Base-by-base conservation (phyloP, 2,113 vertebrate species). In the Antechinus flavipes region DNA sequence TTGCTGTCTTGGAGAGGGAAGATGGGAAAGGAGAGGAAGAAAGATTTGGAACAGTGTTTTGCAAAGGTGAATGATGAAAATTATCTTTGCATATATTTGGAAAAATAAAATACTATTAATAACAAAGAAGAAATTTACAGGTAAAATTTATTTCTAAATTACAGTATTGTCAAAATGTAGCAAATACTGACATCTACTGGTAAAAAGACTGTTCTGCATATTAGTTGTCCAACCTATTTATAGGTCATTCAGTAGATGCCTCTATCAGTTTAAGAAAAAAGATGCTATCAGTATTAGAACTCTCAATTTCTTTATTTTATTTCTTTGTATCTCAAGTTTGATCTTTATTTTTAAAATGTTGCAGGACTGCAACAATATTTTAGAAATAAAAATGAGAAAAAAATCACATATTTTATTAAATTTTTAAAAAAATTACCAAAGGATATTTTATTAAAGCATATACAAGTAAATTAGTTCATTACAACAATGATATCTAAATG, bases 361-460 rank as follows among this genome's bases (percentile, higher is more conserved):
- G 22, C 19, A 42, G 19, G 19, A 42, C 1, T 84, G 16, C 5
- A 84, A 42, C n/a, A 84, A 23, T 23, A 84, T 84, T 84, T 76
- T 42, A 84, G 68, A 84, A 84, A n/a, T 8, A 22, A 2, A 76
- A 35, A 84, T 23, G 19, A 2, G n/a, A 84, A 30, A 5, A 84
- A 68, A 23, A 84, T 7, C 68, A 84, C 19, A 35, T 76, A 7
- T 42, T 84, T 42, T 58, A 58, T 58, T 58, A 58, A 52, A 52
- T 55, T 55, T 55, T 52, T 52, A 10, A 52, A 49, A 55, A 55
- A 55, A 55, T 19, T 30, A 35, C 30, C 35, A 68, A n/a, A 76
- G 35, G 61, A n/a, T n/a, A 76, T 76, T 68, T 76, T 76, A n/a
- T 58, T 24, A 94, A 95, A 95, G 24, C 16, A 94, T 26, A 93